phyloP scores from a whole-genome alignment of 2,797 vertebrate species.

The Pseudopleuronectes americanus region DNA sequence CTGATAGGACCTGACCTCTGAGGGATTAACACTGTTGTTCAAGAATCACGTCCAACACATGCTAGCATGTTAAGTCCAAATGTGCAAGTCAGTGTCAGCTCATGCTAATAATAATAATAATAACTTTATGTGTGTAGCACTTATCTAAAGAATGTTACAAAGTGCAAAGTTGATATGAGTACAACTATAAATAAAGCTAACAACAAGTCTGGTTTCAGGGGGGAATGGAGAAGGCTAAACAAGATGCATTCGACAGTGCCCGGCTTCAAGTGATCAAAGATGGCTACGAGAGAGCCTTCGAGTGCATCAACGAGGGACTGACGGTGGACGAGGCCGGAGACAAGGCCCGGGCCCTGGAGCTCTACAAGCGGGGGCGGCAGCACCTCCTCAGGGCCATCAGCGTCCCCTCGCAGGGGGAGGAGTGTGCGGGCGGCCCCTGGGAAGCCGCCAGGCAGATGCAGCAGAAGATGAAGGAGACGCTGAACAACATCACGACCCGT shows the following conservation, averaged over 20 bases:
- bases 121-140: no score
- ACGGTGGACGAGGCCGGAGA: slow-evolving; percentile 89
- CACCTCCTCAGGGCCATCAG: slow-evolving; percentile 89
- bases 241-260: slow-evolving; percentile 84
- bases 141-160: no score
- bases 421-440: slow-evolving; percentile 86
- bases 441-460: slow-evolving; percentile 94
- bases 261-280: slow-evolving; percentile 91
- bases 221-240: slow-evolving; percentile 86
- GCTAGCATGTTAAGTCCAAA: no score
- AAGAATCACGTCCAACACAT: no score
- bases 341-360: slow-evolving; percentile 85
- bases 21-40: no score
- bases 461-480: slow-evolving; percentile 93
- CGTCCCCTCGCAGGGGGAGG: slow-evolving; percentile 82
- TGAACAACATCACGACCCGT: slow-evolving; percentile 90
- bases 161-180: no score
- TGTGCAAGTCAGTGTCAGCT: no score
- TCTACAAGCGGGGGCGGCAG: slow-evolving; percentile 89
- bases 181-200: neutral
- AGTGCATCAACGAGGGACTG: slow-evolving; percentile 91
- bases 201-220: slow-evolving; percentile 25
- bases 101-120: no score
- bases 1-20: neutral
- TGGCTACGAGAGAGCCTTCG: slow-evolving; percentile 90